Conservation (phyloP, 1,140 invertebrate genomes). For the Oedothorax gibbosus region DNA sequence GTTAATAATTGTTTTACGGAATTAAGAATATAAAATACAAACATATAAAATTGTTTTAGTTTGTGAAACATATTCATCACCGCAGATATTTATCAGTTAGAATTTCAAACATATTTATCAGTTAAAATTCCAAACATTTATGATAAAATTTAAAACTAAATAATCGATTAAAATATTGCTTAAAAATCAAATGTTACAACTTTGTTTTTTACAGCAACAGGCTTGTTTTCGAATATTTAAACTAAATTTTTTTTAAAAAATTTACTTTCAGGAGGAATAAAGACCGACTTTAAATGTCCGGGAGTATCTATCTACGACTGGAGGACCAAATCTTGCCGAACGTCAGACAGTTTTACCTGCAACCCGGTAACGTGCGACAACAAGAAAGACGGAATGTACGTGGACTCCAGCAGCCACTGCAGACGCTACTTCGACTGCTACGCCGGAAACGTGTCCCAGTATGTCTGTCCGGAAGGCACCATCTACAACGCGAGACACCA, state of each 20-base stretch:
- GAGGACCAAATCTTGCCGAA: constrained; percentile 32
- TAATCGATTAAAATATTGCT: background rate
- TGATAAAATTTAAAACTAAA: no score
- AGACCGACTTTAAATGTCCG: constrained; percentile 44
- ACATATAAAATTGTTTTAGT: no score
- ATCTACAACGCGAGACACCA: constrained; percentile 48
- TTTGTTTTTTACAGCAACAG: background rate
- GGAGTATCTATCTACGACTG: constrained; percentile 37
- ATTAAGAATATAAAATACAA: no score
- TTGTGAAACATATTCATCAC: no score
- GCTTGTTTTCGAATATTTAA: background rate
- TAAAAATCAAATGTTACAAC: background rate
- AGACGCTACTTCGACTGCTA: constrained; percentile 62
- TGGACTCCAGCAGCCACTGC: constrained; percentile 25
- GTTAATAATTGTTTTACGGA: no score
- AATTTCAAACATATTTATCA: no score
- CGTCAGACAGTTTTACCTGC: background rate
- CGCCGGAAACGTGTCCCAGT: constrained; percentile 71
- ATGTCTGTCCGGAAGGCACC: constrained; percentile 70
- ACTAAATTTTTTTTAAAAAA: background rate
- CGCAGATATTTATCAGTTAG: no score
- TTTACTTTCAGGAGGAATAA: constrained; percentile 28
- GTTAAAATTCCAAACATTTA: no score
- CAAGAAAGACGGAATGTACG: constrained; percentile 50
- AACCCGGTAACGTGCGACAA: constrained; percentile 15